These are phyloP conservation scores for Caenorhabditis briggsae DNA, from an alignment of 1,140 invertebrate genomes.

Conservation along the genomic window DNA sequence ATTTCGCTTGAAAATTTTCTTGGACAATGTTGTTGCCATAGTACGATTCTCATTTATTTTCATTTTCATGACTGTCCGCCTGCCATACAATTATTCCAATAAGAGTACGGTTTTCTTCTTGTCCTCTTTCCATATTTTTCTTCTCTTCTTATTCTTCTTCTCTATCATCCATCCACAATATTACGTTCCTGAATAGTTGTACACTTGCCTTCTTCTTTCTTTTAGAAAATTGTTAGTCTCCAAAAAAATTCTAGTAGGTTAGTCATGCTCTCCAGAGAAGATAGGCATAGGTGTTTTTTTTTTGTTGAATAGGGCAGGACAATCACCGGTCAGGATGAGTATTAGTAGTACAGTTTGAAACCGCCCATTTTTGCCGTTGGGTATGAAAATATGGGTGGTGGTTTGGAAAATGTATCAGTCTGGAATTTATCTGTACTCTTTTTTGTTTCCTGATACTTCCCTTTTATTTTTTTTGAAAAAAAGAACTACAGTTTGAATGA, in stretches of 20 bases:
- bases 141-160: slow-evolving; percentile 1
- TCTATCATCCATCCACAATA: slow-evolving; percentile 17
- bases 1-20: neutral
- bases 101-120: slow-evolving; percentile 38
- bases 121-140: neutral
- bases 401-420: neutral
- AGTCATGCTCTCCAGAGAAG: slow-evolving; percentile 29
- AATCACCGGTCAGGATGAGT: slow-evolving; percentile 26
- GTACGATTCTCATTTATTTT: slow-evolving; percentile 31
- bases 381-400: neutral
- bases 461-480: neutral
- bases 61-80: slow-evolving; percentile 18
- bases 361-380: slow-evolving; percentile 29
- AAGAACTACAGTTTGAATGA: slow-evolving; percentile 30
- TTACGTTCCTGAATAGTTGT: slow-evolving; percentile 54
- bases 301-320: slow-evolving; percentile 19
- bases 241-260: slow-evolving; percentile 37
- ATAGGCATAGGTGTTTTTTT: neutral
- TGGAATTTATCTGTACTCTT: neutral
- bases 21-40: neutral
- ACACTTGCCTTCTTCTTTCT: slow-evolving; percentile 36
- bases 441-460: neutral
- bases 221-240: slow-evolving; percentile 1
- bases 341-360: slow-evolving; percentile 9
- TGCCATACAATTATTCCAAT: slow-evolving; percentile 51